Evolutionary conservation across 2,797 vertebrate genomes (phyloP).

Genomic region (Acropternis orthonyx): DNA sequence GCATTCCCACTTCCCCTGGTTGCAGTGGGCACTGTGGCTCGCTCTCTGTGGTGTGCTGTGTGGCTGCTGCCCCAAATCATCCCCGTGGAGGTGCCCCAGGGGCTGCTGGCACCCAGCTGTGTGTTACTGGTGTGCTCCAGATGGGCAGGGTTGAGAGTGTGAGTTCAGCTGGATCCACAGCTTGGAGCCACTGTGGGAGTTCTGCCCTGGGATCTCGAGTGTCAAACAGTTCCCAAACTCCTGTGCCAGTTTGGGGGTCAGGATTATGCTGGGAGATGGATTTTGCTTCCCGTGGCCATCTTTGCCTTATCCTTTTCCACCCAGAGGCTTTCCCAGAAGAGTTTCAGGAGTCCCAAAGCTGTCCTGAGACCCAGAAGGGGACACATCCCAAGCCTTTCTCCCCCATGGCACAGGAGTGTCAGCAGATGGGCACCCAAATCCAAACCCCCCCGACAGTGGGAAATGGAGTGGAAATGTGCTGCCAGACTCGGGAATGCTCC

Average conservation of each 20-base stretch:
- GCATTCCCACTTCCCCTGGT: neutral
- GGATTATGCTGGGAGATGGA: neutral
- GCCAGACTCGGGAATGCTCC: neutral
- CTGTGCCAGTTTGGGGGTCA: neutral
- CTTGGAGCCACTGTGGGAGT: neutral
- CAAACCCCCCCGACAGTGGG: rapidly evolving
- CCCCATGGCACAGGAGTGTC: neutral
- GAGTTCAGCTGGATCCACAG: neutral
- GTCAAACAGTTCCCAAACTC: neutral
- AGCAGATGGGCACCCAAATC: neutral
- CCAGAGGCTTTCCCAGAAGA: neutral
- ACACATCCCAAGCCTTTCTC: neutral
- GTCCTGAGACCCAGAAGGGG: neutral
- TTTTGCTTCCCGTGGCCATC: neutral
- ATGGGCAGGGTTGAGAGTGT: neutral
- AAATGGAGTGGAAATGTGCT: neutral
- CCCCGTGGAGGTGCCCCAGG: rapidly evolving
- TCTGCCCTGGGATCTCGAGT: neutral
- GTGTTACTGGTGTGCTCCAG: neutral
- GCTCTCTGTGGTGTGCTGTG: neutral
- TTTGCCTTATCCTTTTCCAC: neutral
- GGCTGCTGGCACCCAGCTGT: neutral
- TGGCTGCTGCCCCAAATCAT: neutral
- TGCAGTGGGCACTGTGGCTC: neutral
- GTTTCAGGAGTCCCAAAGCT: neutral